Base-by-base conservation (phyloP, 2,888 invertebrate species). In the Chaetoderma sp. region DNA sequence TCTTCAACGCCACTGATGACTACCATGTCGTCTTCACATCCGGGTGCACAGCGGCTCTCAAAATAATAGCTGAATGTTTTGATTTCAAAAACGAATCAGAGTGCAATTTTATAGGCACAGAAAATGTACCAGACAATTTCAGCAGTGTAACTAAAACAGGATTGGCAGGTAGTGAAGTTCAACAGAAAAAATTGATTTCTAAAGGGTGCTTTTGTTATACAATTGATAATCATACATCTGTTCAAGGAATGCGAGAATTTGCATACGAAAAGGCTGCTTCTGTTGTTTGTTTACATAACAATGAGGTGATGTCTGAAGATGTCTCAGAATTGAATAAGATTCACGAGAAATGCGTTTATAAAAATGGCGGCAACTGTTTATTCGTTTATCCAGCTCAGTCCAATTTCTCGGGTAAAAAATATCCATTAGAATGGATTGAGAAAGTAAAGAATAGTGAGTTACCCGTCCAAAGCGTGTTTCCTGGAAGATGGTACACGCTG, bases 151-250 rank as follows among this genome's bases (percentile, higher is more conserved):
- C n/a, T n/a, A n/a, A n/a, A n/a, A n/a, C n/a, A n/a, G n/a, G n/a
- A n/a, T n/a, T n/a, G n/a, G n/a, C n/a, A n/a, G n/a, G n/a, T n/a
- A n/a, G n/a, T n/a, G n/a, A n/a, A n/a, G n/a, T n/a, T n/a, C n/a
- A n/a, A n/a, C 49, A 8, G 23, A 49, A 49, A 49, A 49, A 49
- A 16, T 21, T 21, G 49, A 21, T 21, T 28, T 27, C 47, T 27
- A 39, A 23, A 55, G 93, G 94, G 1, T 88, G 89, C 57, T 94
- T 95, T 83, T 90, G 91, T 8, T 95, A 96, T 84, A 88, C 94
- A 59, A 90, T 92, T 82, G 96, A 98, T 85, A 97, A 94, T 83
- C 98, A 98, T 84, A 98, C 98, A 0, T 98, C 98, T 1, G 95
- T 96, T 0, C 88, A 98, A 66, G 98, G 98, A 13, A 92, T 98